Conservation (phyloP, 2,888 invertebrate species). For the Oscheius sp. region DNA sequence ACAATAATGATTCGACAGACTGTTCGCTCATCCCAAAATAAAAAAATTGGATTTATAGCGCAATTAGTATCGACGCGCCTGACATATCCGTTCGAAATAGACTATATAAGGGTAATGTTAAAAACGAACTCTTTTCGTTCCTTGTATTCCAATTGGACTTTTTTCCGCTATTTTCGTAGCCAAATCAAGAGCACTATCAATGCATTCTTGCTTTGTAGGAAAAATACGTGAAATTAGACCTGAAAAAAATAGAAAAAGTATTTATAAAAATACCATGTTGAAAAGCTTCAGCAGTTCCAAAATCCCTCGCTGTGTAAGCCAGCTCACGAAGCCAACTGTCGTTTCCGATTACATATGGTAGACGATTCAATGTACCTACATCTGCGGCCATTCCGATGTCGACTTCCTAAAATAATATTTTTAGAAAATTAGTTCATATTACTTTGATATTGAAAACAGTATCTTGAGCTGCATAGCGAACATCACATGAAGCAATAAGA, state of each 20-base stretch:
- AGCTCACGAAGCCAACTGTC: constrained; percentile 87
- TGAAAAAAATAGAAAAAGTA: neutral
- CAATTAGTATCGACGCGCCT: too few species aligned
- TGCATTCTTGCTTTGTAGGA: constrained; percentile 27
- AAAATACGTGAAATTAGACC: constrained; percentile 41
- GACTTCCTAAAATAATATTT: constrained; percentile 75
- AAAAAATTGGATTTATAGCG: too few species aligned
- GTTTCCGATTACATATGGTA: constrained; percentile 88
- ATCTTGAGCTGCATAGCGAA: constrained; percentile 88
- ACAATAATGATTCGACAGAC: too few species aligned
- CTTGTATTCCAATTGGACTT: constrained; percentile 93
- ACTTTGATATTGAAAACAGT: constrained; percentile 89
- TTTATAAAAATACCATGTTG: constrained; percentile 36
- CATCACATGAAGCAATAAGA: constrained; percentile 87
- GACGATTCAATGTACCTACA: constrained; percentile 88
- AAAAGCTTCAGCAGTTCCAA: constrained; percentile 76
- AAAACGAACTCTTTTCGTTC: constrained; percentile 80
- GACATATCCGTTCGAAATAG: too few species aligned
- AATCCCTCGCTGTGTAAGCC: constrained; percentile 85
- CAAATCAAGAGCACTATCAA: constrained; percentile 72
- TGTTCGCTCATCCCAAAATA: too few species aligned
- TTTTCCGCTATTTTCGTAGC: constrained; percentile 85
- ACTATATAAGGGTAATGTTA: too few species aligned
- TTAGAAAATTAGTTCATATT: neutral
- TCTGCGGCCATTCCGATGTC: constrained; percentile 88